phyloP scores from a whole-genome alignment of 2,113 vertebrate species.

The Microcebus griseorufus region DNA sequence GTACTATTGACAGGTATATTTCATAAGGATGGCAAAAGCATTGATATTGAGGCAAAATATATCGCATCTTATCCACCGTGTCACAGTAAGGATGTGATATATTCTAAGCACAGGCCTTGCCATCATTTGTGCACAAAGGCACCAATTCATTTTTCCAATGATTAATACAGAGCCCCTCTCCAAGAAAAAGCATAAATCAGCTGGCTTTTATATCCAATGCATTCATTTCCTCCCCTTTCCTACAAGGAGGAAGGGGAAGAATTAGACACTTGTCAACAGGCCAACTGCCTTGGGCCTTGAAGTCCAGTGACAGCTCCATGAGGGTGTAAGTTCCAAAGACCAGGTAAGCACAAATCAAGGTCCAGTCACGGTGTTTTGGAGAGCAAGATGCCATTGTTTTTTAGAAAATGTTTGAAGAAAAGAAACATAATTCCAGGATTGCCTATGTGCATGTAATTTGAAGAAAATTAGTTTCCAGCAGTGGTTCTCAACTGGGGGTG shows the following conservation, averaged over 20 bases:
- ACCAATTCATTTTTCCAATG: background rate
- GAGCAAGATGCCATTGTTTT: background rate
- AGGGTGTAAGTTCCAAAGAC: background rate
- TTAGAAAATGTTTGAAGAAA: background rate
- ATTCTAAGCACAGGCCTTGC: slow-evolving; percentile 9
- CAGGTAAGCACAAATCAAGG: background rate
- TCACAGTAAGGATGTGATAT: slow-evolving; percentile 28
- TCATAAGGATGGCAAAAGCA: slow-evolving; percentile 52
- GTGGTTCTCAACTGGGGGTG: background rate
- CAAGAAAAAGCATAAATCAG: slow-evolving; percentile 18
- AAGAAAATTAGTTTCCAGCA: background rate
- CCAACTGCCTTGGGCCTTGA: background rate
- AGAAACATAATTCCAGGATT: background rate
- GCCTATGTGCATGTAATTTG: background rate
- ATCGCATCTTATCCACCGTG: background rate
- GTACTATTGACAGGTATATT: background rate
- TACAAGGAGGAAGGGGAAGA: background rate
- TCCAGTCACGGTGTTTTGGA: background rate
- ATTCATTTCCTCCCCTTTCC: slow-evolving; percentile 21
- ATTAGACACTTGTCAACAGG: background rate
- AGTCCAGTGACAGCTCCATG: background rate
- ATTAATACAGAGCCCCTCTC: slow-evolving; percentile 18
- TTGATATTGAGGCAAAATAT: slow-evolving; percentile 47
- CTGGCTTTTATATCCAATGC: background rate
- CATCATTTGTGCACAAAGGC: background rate